Base-by-base conservation (phyloP, 2,888 invertebrate genomes). In the Linyphia triangularis region DNA sequence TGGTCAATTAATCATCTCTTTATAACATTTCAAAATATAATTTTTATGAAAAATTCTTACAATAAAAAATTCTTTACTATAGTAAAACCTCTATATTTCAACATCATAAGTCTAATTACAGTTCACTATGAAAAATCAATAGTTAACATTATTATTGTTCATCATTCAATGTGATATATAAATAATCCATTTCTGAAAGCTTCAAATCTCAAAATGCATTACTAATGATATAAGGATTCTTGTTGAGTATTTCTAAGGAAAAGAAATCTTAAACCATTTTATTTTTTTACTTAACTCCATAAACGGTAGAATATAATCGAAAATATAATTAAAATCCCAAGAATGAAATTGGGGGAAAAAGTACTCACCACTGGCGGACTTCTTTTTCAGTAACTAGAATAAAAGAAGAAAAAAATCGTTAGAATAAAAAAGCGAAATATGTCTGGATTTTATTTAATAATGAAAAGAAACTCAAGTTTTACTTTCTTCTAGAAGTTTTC, bases 351-450 rank as follows among this genome's bases (percentile, higher is more conserved):
- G n/a, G n/a, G n/a, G n/a, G 61, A 51, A 33, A 65, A 51, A 3
- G 19, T 28, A 85, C 90, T 85, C 65, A 90, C 90, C 90, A 90
- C 83, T 90, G 89, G 16, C 90, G 84, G 24, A 90, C 89, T 88
- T 90, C 90, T 83, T 90, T 90, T 85, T 90, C 90, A 24, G 90
- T 85, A 85, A 90, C 90, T 90, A 75, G 22, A 79, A 85, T 7
- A 30, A 75, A 72, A 90, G 22, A 67, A 59, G 67, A 22, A 22
- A 79, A 57, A n/a, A n/a, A 43, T 10, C 26, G 28, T 79, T 28
- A 51, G 40, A n/a, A 30, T 28, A 2, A 57, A 73, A 57, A 0
- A 30, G 19, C 30, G 57, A 28, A 9, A 19, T 16, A n/a, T 73
- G n/a, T 22, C 10, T 59, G 10, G 24, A 59, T 59, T 16, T n/a